A percentile compares a stretch with the other conserved stretches of the same genome.
These are phyloP conservation scores for Lysiphlebus fabarum DNA, from an alignment of 1,140 invertebrate genomes.

Conservation along the genomic window DNA sequence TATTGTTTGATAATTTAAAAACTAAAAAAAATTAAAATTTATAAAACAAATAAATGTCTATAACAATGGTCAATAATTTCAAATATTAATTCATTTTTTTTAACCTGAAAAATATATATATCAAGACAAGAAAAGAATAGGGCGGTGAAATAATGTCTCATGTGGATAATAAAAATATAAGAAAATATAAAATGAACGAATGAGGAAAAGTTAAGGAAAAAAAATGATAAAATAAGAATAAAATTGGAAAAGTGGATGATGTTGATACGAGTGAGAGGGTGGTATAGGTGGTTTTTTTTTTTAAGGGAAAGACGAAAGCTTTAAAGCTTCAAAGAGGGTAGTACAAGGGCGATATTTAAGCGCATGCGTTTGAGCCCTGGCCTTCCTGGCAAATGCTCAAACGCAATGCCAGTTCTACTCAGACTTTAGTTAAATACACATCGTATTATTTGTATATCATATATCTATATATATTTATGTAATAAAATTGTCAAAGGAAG, in stretches of 20 bases:
- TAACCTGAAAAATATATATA: no score
- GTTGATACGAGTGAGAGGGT: not conserved
- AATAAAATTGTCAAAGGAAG: not conserved
- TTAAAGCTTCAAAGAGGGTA: constrained; percentile 11
- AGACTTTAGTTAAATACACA: constrained; percentile 32
- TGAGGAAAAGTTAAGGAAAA: constrained; percentile 9
- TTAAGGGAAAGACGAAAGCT: not conserved
- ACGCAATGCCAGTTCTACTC: constrained; percentile 32
- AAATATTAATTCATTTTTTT: no score
- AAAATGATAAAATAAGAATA: not conserved
- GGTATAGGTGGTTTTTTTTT: constrained; percentile 9
- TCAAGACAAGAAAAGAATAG: no score
- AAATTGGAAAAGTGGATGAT: not conserved
- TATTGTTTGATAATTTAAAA: no score
- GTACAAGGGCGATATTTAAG: constrained; percentile 19
- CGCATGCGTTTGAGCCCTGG: constrained; percentile 26
- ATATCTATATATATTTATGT: constrained; percentile 22
- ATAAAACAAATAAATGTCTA: no score
- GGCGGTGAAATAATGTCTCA: not conserved
- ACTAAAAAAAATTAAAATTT: no score
- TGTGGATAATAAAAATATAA: not conserved
- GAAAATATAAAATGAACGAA: constrained; percentile 4
- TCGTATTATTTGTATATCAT: no score
- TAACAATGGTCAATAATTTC: no score
- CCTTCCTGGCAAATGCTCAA: constrained; percentile 14